Evolutionary conservation across 2,888 invertebrate genomes (phyloP).

Genomic region (Polyommatus icarus): DNA sequence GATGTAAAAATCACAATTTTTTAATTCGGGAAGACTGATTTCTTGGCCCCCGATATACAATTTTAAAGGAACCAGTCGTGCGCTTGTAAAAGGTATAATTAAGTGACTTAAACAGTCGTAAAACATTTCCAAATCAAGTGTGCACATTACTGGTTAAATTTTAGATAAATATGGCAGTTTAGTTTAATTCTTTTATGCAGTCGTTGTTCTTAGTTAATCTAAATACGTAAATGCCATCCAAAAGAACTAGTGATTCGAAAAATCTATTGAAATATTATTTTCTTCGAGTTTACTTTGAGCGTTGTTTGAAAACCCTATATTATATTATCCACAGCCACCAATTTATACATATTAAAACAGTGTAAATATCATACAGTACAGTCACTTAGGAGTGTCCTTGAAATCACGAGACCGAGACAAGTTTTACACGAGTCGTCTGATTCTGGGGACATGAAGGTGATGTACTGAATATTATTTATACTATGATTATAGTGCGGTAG

Average conservation of each 20-base stretch:
- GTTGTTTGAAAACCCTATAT: slow-evolving; percentile 33
- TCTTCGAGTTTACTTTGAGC: slow-evolving; percentile 29
- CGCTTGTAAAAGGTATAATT: slow-evolving; percentile 27
- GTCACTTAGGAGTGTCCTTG: background rate
- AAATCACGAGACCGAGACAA: background rate
- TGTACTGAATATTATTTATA: background rate
- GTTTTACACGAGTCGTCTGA: background rate
- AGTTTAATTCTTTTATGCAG: slow-evolving; percentile 42
- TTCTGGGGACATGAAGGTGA: background rate
- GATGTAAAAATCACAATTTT: slow-evolving; percentile 40
- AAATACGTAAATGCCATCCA: slow-evolving; percentile 42
- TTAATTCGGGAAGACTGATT: slow-evolving; percentile 59
- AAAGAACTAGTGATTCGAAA: slow-evolving; percentile 36
- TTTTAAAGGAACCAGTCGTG: slow-evolving; percentile 28
- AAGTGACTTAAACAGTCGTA: slow-evolving; percentile 35
- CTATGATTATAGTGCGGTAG: slow-evolving; percentile 32
- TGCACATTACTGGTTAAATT: slow-evolving; percentile 36
- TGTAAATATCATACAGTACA: background rate
- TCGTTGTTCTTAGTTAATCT: slow-evolving; percentile 51
- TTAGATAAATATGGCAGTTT: slow-evolving; percentile 48
- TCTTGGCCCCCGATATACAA: slow-evolving; percentile 61
- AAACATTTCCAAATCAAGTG: slow-evolving; percentile 37
- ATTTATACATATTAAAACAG: slow-evolving; percentile 36
- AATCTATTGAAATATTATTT: slow-evolving; percentile 25
- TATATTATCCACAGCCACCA: slow-evolving; percentile 42